A percentile compares a stretch with the other conserved stretches of the same genome.
Evolutionary conservation across 1,140 invertebrate species (phyloP).

Genomic region (Formica exsecta): DNA sequence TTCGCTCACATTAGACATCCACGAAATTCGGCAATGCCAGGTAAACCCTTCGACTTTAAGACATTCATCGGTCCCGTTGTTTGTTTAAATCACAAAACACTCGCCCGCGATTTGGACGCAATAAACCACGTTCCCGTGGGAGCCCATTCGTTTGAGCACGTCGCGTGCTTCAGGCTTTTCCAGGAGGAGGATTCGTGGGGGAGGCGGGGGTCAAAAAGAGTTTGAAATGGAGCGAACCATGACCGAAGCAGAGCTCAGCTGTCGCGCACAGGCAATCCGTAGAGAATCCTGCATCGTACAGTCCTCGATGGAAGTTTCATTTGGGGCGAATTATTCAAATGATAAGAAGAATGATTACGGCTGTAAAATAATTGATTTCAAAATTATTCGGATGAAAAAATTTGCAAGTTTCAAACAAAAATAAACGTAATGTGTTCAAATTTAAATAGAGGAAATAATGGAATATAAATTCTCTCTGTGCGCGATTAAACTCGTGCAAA

Average conservation of each 20-base stretch:
- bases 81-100: conserved; percentile 74
- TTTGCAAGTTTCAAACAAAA: neutral
- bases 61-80: conserved; percentile 43
- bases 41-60: neutral
- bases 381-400: neutral
- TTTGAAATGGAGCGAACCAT: conserved; percentile 73
- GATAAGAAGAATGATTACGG: conserved; percentile 25
- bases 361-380: neutral
- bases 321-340: conserved; percentile 25
- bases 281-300: conserved; percentile 72
- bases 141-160: conserved; percentile 65
- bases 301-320: conserved; percentile 72
- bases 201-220: conserved; percentile 68
- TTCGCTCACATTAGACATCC: neutral
- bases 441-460: neutral
- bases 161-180: conserved; percentile 60
- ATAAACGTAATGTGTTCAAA: neutral
- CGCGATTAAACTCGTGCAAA: conserved; percentile 19
- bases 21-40: neutral
- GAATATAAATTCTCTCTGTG: neutral
- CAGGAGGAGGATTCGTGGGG: conserved; percentile 15
- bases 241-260: conserved; percentile 74
- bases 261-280: conserved; percentile 74
- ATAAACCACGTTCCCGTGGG: conserved; percentile 64
- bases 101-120: conserved; percentile 61